phyloP scores from a whole-genome alignment of 2,113 vertebrate species.

The Podarcis raffonei region DNA sequence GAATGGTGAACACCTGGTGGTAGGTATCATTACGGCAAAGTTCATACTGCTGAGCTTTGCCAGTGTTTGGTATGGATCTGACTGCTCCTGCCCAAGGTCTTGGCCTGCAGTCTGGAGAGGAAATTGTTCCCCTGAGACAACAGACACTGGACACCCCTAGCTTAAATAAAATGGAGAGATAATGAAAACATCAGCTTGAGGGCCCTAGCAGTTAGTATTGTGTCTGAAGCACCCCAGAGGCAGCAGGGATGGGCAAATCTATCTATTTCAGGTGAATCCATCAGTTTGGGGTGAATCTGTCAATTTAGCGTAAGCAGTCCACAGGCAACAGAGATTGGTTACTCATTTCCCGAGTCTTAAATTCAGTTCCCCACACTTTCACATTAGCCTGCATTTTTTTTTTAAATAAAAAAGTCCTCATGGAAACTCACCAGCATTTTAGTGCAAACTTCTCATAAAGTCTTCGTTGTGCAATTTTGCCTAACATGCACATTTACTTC shows the following conservation, averaged over 20 bases:
- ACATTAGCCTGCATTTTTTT: too few species aligned
- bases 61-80: slow-evolving; percentile 21
- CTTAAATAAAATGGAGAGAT: background rate
- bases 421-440: too few species aligned
- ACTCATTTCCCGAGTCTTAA: too few species aligned
- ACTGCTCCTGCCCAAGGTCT: slow-evolving; percentile 27
- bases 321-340: too few species aligned
- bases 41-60: background rate
- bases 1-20: background rate
- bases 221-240: too few species aligned
- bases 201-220: too few species aligned
- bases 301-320: background rate
- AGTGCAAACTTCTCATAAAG: too few species aligned
- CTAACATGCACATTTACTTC: too few species aligned
- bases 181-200: background rate
- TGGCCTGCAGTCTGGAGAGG: background rate
- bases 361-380: too few species aligned
- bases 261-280: background rate
- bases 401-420: too few species aligned
- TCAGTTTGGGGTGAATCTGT: background rate
- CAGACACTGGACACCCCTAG: background rate
- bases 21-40: background rate
- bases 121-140: background rate
- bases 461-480: too few species aligned
- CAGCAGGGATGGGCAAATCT: background rate